Evolutionary conservation across 2,797 vertebrate genomes (phyloP), one percentile per base, ranked within the genome.

Genomic region (Danio albolineatus): DNA sequence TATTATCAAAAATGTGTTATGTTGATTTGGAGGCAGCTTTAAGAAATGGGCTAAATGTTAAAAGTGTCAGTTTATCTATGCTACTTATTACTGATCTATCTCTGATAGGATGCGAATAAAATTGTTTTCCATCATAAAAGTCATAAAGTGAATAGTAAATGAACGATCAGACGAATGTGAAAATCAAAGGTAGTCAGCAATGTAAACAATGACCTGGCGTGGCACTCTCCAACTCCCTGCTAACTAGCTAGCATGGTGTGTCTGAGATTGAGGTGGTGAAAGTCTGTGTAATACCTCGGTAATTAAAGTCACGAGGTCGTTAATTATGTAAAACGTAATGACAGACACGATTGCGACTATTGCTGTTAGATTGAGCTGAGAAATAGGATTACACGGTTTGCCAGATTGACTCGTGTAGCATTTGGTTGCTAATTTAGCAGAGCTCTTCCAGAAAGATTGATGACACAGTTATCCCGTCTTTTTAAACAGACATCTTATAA

Each of bases 131-230:
- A 67, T 6, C 7, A 39, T n/a, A 73, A 39, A 21, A 19, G 14
- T 10, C 60, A 73, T 10, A 19, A 48, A 17, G 48, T 4, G 8
- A 54, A n/a, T 56, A 62, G 36, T 56, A 48, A 57, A n/a, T 44
- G 13, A 79, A 70, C n/a, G 5, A 75, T 14, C 38, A 71, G 21
- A 17, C 48, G 14, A 13, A 17, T 62, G 44, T 41, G 46, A 6
- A 36, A 65, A 43, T 51, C 39, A 60, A 57, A 66, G 64, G 79
- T 87, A 69, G 78, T 74, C 66, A 73, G 89, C 88, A 88, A 92
- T 94, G 93, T 94, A 94, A 94, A 94, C 93, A 94, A 94, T 93
- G 88, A 93, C 74, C 89, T 87, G 92, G 91, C 90, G 92, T 93
- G 92, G 91, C 90, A 90, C 71, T 67, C 36, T 66, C 28, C 43